Conservation (phyloP, 2,797 vertebrate genomes). For the Clarias fuscus region DNA sequence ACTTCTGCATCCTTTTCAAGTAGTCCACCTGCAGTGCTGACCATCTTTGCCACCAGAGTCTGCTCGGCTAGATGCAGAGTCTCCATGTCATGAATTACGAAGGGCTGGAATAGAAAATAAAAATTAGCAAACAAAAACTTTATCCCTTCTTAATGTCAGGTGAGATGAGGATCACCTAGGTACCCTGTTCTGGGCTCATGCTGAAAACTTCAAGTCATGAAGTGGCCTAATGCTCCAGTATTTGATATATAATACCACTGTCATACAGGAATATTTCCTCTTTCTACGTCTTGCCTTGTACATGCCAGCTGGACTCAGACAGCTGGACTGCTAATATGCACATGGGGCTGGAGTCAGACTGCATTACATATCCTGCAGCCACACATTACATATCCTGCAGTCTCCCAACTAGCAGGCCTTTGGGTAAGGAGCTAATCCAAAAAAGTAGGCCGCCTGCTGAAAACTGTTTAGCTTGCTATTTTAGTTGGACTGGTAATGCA, state of each 20-base stretch:
- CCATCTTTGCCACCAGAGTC: conserved; percentile 82
- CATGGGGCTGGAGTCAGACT: background rate
- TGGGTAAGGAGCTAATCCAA: background rate
- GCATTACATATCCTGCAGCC: background rate
- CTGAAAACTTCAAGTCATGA: background rate
- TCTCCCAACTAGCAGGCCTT: background rate
- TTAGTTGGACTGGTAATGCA: background rate
- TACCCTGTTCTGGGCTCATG: background rate
- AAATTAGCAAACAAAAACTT: background rate
- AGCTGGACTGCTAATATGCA: background rate
- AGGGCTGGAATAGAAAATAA: conserved; percentile 71
- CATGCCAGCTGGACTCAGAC: background rate
- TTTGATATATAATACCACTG: background rate
- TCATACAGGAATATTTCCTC: background rate
- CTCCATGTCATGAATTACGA: conserved; percentile 88
- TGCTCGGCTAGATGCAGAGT: conserved; percentile 85
- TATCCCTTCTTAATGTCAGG: background rate
- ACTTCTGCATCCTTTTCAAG: conserved; percentile 84
- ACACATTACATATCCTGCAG: too few relatives aligned
- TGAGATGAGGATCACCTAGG: background rate
- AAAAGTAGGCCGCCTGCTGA: background rate
- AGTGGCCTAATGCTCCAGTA: background rate
- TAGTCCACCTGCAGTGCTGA: conserved; percentile 73
- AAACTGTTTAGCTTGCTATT: background rate
- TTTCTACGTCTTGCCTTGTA: background rate